These are phyloP conservation scores for Pygoscelis antarcticus DNA, from an alignment of 2,113 vertebrate genomes.

Conservation along the genomic window DNA sequence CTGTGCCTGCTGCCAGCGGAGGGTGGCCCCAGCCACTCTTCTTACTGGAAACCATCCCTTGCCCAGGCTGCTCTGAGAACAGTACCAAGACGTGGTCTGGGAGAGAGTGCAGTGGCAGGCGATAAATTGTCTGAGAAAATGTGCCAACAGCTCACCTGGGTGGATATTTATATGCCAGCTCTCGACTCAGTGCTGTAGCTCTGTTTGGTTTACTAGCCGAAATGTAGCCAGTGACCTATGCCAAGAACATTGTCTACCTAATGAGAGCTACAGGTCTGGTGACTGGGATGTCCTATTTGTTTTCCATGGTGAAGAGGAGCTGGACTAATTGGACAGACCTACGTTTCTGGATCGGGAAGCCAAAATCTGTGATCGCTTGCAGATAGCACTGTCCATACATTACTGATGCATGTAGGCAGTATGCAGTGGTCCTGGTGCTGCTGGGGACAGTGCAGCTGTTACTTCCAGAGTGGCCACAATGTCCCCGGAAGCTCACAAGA, in stretches of 20 bases:
- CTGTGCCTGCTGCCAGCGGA: neutral
- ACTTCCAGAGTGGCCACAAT: neutral
- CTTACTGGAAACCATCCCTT: neutral
- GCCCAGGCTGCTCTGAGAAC: neutral
- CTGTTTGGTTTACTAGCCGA: neutral
- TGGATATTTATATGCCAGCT: neutral
- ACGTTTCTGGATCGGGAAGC: neutral
- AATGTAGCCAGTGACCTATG: neutral
- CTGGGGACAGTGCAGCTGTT: neutral
- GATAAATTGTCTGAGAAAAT: neutral
- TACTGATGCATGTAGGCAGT: neutral
- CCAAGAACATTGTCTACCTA: neutral
- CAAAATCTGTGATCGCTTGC: fast-evolving
- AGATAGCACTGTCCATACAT: neutral
- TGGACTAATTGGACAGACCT: neutral
- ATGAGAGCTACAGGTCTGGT: neutral
- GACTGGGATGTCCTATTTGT: neutral
- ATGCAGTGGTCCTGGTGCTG: neutral
- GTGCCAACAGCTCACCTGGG: neutral
- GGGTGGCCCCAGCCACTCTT: too few species aligned
- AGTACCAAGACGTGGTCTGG: neutral
- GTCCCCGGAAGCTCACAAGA: neutral
- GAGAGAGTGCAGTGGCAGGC: neutral
- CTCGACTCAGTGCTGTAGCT: neutral
- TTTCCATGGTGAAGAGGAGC: neutral